A percentile compares a stretch with the other conserved stretches of the same genome.
These are phyloP conservation scores for Caretta caretta DNA, from an alignment of 2,113 vertebrate species.

Conservation along the genomic window DNA sequence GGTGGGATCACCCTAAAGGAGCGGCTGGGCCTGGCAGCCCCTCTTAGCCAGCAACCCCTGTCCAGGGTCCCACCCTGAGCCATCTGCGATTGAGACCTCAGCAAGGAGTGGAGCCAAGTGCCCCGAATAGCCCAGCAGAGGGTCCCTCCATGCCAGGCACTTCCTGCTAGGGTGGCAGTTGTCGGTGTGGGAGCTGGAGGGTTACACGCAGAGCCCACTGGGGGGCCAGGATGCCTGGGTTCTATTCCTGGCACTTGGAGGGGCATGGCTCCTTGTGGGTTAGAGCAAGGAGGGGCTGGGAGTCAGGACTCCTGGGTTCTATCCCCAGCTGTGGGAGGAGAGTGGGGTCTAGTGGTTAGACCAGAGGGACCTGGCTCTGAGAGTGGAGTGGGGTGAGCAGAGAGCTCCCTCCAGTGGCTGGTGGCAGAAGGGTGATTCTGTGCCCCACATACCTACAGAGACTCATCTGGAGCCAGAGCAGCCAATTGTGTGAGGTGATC, in stretches of 20 bases:
- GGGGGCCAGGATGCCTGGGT: background rate
- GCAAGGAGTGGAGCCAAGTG: background rate
- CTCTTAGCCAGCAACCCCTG: background rate
- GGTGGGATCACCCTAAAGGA: no score
- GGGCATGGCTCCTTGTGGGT: background rate
- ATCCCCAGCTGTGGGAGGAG: background rate
- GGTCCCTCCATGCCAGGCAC: background rate
- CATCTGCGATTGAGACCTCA: no score
- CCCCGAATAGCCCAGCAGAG: background rate
- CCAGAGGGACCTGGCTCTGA: background rate
- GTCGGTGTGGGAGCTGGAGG: background rate
- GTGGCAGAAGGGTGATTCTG: background rate
- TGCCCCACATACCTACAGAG: background rate
- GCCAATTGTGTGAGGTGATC: background rate
- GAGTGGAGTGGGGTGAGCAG: background rate
- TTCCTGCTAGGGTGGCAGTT: background rate
- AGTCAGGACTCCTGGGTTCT: background rate
- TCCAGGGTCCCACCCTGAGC: background rate
- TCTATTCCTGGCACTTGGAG: background rate
- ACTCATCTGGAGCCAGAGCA: background rate
- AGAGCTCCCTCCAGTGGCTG: background rate
- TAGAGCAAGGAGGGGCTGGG: background rate
- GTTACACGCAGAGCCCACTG: background rate
- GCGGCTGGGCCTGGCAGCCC: background rate
- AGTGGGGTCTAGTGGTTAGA: background rate